These are phyloP conservation scores for Halocynthia aurantium DNA, from an alignment of 23 tunicate species.

Conservation along the genomic window DNA sequence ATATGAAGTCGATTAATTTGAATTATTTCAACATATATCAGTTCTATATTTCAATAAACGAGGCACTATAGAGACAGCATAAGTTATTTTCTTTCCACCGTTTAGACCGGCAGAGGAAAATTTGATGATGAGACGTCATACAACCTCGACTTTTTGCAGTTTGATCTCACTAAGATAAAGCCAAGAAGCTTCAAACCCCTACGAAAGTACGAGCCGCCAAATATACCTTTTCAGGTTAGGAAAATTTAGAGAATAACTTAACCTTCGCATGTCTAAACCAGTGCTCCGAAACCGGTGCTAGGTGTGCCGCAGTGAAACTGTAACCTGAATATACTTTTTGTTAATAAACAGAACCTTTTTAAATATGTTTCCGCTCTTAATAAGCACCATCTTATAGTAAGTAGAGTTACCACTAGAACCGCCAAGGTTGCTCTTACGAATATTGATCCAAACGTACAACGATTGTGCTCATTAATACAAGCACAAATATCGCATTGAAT, in stretches of 20 bases:
- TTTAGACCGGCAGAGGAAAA: constrained; percentile 9
- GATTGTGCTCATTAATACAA: too few species aligned
- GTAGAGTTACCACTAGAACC: too few species aligned
- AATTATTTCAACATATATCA: too few species aligned
- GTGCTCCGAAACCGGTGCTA: too few species aligned
- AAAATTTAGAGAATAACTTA: background rate
- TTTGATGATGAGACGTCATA: constrained; percentile 38
- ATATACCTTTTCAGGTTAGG: constrained; percentile 29
- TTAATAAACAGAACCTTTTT: too few species aligned
- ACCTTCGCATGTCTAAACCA: background rate
- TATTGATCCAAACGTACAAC: background rate
- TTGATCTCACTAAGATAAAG: background rate
- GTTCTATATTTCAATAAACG: background rate
- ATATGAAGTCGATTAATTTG: too few species aligned
- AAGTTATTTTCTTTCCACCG: background rate
- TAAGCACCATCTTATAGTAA: too few species aligned
- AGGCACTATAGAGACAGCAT: background rate
- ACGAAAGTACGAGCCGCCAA: constrained; percentile 33
- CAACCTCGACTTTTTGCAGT: constrained; percentile 17
- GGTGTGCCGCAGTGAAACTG: too few species aligned
- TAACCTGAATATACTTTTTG: too few species aligned
- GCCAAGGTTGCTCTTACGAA: too few species aligned
- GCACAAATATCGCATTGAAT: too few species aligned
- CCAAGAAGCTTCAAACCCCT: constrained; percentile 27
- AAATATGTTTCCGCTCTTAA: too few species aligned